Evolutionary conservation across 2,113 vertebrate species (phyloP).

Genomic region (Phylloscopus trochilus): DNA sequence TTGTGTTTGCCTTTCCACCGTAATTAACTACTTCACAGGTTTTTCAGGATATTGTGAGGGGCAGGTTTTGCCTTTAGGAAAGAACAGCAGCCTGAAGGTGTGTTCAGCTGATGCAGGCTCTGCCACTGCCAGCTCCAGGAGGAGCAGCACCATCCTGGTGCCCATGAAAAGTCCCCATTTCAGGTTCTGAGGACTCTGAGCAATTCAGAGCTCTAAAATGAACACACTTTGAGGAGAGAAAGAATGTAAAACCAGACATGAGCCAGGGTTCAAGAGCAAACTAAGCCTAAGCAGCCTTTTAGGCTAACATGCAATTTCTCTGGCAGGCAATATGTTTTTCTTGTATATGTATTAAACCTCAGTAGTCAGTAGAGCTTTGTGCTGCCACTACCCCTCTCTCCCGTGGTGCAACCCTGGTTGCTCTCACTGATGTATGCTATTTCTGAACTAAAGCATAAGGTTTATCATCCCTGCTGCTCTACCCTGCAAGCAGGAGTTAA

Average conservation of each 20-base stretch:
- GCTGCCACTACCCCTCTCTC: slow-evolving; percentile 16
- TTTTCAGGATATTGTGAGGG: not conserved
- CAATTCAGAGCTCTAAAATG: not conserved
- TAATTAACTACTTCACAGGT: not conserved
- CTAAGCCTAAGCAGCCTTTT: not conserved
- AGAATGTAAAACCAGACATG: not conserved
- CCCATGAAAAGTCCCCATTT: not conserved
- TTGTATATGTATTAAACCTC: slow-evolving; percentile 13
- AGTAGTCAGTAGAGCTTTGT: slow-evolving; percentile 6
- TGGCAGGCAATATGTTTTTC: not conserved
- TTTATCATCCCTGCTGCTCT: slow-evolving; percentile 67
- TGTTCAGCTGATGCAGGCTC: not conserved
- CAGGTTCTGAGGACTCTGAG: not conserved
- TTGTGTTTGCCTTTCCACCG: not conserved
- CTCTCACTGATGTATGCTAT: slow-evolving; percentile 61
- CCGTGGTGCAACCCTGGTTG: slow-evolving; percentile 6
- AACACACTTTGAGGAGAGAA: not conserved
- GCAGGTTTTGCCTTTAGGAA: not conserved
- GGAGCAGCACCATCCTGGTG: not conserved
- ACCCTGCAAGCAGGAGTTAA: slow-evolving; percentile 38
- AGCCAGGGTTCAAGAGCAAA: not conserved
- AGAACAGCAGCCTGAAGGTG: not conserved
- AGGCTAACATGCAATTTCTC: not conserved
- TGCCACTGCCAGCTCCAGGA: not conserved
- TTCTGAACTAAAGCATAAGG: slow-evolving; percentile 61